Evolutionary conservation across 2,113 vertebrate genomes (phyloP), one percentile per base, ranked within the genome.

Genomic region (Actenoides hombroni): DNA sequence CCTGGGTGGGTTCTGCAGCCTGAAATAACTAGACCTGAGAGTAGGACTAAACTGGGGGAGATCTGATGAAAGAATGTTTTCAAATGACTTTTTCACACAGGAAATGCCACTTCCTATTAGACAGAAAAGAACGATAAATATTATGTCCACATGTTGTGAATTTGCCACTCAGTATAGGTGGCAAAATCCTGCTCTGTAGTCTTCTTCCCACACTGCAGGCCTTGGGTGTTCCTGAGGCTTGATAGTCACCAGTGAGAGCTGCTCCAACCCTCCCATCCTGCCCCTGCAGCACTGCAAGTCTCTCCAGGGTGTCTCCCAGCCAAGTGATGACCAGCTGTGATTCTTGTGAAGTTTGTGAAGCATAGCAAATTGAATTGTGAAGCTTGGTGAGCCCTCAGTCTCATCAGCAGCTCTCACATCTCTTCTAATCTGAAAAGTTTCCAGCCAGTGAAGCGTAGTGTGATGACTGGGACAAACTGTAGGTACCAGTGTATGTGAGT

Each of bases 401-500:
- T 12, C 2, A 60, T 11, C 40, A 78, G 48, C 56, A 86, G 16
- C 68, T 84, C 28, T 86, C 46, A 18, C 0, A 0, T 39, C 2
- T 61, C n/a, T 54, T 69, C 67, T 46, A 14, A 74, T 15, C 13
- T 24, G 73, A 53, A 39, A 83, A 48, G 23, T 24, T 74, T 42
- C 56, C 39, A 78, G 61, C 42, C 42, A 51, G 4, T 44, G 25
- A 39, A 28, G 4, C 35, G 73, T 14, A 20, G 31, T 79, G 40
- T 42, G n/a, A 23, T 44, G 42, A 17, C 11, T 57, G 78, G 67
- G 28, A 49, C 6, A 40, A 39, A 16, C 37, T 51, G 18, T 15
- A 48, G 29, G 35, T 40, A 56, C 16, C 49, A 53, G 8, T 10
- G 1, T 2, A 11, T 2, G 11, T 53, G 33, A 86, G 23, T 0